These are phyloP conservation scores for Pelobates cultripes DNA, from an alignment of 2,797 vertebrate genomes.

Conservation along the genomic window DNA sequence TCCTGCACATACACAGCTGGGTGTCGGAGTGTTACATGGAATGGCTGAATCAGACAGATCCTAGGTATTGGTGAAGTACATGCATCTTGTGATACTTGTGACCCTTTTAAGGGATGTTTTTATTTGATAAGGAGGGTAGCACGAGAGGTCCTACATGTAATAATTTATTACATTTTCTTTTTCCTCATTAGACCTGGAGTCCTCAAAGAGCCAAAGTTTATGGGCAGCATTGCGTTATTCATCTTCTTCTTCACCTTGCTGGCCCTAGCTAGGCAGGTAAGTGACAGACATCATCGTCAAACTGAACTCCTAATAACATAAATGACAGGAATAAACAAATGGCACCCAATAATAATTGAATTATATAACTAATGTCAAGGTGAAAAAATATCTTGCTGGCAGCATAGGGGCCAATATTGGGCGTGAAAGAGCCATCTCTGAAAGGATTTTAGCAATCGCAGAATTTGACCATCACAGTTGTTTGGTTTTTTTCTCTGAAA, in stretches of 20 bases:
- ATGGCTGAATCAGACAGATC: slow-evolving; percentile 60
- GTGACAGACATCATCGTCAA: not conserved
- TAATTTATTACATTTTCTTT: not conserved
- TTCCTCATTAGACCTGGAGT: slow-evolving; percentile 73
- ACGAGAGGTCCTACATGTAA: no score
- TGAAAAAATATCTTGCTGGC: no score
- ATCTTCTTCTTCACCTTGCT: slow-evolving; percentile 85
- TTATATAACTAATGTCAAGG: no score
- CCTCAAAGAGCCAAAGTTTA: slow-evolving; percentile 85
- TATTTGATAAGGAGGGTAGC: no score
- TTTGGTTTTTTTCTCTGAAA: no score
- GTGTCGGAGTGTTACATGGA: slow-evolving; percentile 75
- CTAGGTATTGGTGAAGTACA: slow-evolving; percentile 36
- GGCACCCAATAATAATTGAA: no score
- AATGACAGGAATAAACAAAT: no score
- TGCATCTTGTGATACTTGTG: not conserved
- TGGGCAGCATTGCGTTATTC: slow-evolving; percentile 85
- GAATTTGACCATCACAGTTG: no score
- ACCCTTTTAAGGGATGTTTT: not conserved
- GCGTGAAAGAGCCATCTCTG: no score
- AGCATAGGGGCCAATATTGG: no score
- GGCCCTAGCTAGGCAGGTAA: slow-evolving; percentile 84
- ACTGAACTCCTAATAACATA: no score
- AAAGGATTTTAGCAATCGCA: no score
- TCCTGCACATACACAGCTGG: slow-evolving; percentile 76